Evolutionary conservation across 2,113 vertebrate genomes (phyloP), one percentile per base, ranked within the genome.

Genomic region (Pica pica): DNA sequence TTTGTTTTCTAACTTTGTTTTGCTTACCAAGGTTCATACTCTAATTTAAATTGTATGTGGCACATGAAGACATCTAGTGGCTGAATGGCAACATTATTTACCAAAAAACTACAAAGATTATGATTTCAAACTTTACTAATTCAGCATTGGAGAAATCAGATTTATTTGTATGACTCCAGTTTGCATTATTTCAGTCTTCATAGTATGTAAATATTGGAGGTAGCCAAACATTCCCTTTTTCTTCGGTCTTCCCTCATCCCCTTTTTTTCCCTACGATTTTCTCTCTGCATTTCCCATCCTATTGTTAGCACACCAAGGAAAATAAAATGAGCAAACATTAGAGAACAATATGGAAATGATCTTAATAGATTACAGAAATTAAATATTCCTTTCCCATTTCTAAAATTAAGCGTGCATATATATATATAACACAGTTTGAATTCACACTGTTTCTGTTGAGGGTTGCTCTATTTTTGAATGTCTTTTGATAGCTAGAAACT

Each of bases 61-160:
- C n/a, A 69, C 56, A 39, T 52, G 78, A 94, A 96, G 93, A 95
- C 87, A 93, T 83, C 87, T 95, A 94, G 93, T 73, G 94, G 91
- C n/a, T 75, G 57, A 76, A 92, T 41, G 28, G 35, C n/a, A 83
- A 52, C 31, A 52, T 35, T 76, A 12, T 63, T 67, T 78, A 79
- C 59, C 41, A 57, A 79, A 88, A 85, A 85, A 11, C 28, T 42
- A 30, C 50, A 47, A 55, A n/a, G 10, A 52, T 53, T n/a, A 19
- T 11, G 3, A 20, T 88, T 83, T 52, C 37, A 61, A 42, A 37
- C 30, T 69, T 83, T 73, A 49, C 3, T 86, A 41, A 65, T 5
- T 11, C 26, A 39, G 19, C 5, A 22, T 1, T 59, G 24, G 21
- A 85, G 26, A 70, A 81, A 75, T 30, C 30, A 47, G 10, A 67